A percentile compares a stretch with the other conserved stretches of the same genome.
phyloP scores from a whole-genome alignment of 2,888 invertebrate species.

The Acrobasis suavella region DNA sequence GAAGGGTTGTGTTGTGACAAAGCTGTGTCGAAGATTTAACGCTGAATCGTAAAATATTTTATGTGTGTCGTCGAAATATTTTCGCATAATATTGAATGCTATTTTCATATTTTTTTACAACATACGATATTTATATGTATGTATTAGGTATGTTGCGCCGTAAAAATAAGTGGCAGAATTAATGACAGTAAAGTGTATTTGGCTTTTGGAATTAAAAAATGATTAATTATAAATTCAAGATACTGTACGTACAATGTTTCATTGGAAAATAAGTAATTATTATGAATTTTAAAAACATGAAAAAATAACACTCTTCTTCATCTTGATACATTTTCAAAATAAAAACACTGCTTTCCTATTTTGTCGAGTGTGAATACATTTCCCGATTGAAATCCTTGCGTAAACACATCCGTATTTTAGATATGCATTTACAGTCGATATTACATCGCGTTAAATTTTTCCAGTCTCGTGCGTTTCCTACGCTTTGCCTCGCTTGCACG shows the following conservation, averaged over 20 bases:
- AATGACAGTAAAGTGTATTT: too few species aligned
- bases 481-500: neutral
- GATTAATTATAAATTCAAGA: too few species aligned
- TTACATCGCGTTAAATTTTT: slow-evolving; percentile 21
- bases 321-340: neutral
- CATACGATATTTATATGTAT: neutral
- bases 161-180: neutral
- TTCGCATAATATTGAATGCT: slow-evolving; percentile 1
- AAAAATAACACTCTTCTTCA: too few species aligned
- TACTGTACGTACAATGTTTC: too few species aligned
- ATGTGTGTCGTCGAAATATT: slow-evolving; percentile 7
- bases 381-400: neutral
- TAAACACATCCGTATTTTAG: neutral
- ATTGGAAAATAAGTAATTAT: too few species aligned
- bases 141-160: neutral
- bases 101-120: slow-evolving; percentile 8
- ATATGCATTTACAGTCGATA: slow-evolving; percentile 11
- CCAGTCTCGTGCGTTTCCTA: slow-evolving; percentile 21
- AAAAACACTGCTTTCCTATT: neutral
- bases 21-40: slow-evolving; percentile 1
- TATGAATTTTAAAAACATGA: too few species aligned
- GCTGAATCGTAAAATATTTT: slow-evolving; percentile 16
- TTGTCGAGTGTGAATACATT: neutral
- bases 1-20: neutral
- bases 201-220: too few species aligned